Evolutionary conservation across 1,140 invertebrate genomes (phyloP).

Genomic region (Papilio glaucus): DNA sequence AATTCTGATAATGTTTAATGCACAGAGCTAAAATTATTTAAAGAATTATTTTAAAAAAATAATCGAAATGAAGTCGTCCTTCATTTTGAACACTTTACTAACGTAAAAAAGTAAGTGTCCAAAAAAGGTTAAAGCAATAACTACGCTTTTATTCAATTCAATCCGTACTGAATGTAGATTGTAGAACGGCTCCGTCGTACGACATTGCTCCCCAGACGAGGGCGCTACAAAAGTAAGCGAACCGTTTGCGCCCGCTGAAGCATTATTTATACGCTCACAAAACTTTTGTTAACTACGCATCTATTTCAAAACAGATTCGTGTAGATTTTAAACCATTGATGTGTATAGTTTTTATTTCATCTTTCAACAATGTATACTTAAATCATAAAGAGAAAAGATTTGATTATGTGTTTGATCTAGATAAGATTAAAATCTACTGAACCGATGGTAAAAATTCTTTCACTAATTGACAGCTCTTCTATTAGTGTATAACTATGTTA

Average conservation of each 20-base stretch:
- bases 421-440: no score
- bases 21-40: no score
- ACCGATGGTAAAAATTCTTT: no score
- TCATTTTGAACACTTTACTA: background rate
- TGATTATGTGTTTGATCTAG: background rate
- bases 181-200: background rate
- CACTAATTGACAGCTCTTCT: no score
- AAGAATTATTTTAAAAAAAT: no score
- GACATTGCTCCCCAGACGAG: background rate
- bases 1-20: no score
- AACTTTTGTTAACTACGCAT: conserved; percentile 4
- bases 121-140: conserved; percentile 16
- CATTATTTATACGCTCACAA: conserved; percentile 20
- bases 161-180: background rate
- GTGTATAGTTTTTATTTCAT: background rate
- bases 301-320: background rate
- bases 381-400: no score
- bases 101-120: background rate
- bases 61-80: background rate
- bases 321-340: background rate
- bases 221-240: background rate
- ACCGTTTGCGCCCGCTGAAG: conserved; percentile 1
- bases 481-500: no score
- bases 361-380: no score
- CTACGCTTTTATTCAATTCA: conserved; percentile 12